Conservation (phyloP, 2,888 invertebrate genomes). For the Glaucopsyche alexis region DNA sequence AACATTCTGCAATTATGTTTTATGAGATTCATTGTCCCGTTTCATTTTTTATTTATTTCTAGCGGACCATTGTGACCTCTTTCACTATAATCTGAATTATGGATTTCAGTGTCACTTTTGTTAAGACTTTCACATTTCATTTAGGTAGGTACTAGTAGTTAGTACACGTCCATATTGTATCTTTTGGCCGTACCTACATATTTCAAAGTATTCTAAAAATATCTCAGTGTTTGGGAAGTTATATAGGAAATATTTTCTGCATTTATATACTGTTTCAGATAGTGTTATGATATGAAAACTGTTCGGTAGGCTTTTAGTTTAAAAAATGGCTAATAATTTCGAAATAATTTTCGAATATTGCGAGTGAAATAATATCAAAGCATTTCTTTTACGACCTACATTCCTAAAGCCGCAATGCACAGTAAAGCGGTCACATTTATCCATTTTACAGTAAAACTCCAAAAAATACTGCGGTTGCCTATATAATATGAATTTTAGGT, state of each 20-base stretch:
- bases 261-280: background rate
- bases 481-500: background rate
- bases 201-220: too few relatives aligned
- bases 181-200: too few relatives aligned
- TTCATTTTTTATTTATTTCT: constrained; percentile 10
- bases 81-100: background rate
- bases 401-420: constrained; percentile 17
- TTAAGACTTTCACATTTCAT: background rate
- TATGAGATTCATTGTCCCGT: constrained; percentile 14
- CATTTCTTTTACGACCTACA: constrained; percentile 15
- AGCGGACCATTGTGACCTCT: background rate
- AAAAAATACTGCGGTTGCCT: constrained; percentile 1
- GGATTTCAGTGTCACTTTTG: background rate
- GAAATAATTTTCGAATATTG: constrained; percentile 4
- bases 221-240: too few relatives aligned
- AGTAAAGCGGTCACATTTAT: constrained; percentile 17
- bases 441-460: constrained; percentile 12
- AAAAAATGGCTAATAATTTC: constrained; percentile 4
- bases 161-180: too few relatives aligned
- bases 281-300: background rate
- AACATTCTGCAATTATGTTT: constrained; percentile 13
- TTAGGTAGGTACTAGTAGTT: background rate
- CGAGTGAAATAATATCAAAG: constrained; percentile 15
- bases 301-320: background rate
- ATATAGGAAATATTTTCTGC: background rate